phyloP scores from a whole-genome alignment of 2,797 vertebrate species.

The Hyperoplus immaculatus region DNA sequence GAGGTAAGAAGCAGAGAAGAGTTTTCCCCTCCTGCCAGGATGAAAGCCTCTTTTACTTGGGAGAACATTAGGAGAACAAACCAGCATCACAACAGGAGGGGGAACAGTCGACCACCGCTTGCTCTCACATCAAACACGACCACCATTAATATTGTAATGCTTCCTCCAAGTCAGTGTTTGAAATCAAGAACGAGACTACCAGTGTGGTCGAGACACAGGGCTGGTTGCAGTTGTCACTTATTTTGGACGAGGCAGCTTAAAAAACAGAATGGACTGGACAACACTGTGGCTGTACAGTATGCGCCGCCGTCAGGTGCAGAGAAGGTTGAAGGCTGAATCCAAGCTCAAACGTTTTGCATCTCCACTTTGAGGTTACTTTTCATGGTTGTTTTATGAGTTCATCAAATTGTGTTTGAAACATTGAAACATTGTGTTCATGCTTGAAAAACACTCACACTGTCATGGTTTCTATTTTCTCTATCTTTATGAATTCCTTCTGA shows the following conservation, averaged over 20 bases:
- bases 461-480: background rate
- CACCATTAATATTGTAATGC: constrained; percentile 76
- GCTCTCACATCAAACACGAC: constrained; percentile 85
- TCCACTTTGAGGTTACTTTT: background rate
- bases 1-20: constrained; percentile 65
- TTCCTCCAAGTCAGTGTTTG: constrained; percentile 64
- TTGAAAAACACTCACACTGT: background rate
- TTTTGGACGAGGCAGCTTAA: constrained; percentile 10
- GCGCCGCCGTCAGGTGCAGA: background rate
- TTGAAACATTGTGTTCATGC: background rate
- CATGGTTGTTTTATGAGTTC: background rate
- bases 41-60: constrained; percentile 86
- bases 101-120: constrained; percentile 80
- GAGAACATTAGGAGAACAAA: constrained; percentile 88
- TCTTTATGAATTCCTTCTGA: background rate
- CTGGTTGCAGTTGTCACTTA: constrained; percentile 47
- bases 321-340: background rate
- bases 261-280: constrained; percentile 18
- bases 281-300: background rate
- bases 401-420: background rate
- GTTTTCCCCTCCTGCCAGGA: constrained; percentile 82
- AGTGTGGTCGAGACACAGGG: constrained; percentile 63
- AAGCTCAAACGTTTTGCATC: background rate
- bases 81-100: constrained; percentile 83
- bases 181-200: constrained; percentile 61